Base-by-base conservation (phyloP, 2,113 vertebrate genomes). In the Tupaia chinensis region DNA sequence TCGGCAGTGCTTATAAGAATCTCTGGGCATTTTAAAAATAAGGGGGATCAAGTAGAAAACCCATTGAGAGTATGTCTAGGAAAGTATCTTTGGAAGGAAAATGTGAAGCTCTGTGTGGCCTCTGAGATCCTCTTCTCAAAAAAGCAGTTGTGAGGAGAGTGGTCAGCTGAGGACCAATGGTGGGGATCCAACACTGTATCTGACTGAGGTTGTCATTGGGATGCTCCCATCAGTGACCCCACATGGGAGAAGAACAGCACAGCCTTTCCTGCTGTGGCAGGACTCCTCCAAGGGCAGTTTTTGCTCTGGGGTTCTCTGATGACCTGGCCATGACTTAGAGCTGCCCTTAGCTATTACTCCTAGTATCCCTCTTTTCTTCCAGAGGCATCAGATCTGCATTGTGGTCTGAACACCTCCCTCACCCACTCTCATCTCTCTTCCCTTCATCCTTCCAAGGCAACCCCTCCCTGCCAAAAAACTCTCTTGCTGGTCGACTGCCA, bases 171-270 rank as follows among this genome's bases (percentile, higher is more conserved):
- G 17, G 53, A 68, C 76, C 14, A 53, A 53, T 0, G 60, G 65
- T 7, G 2, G 5, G 78, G 79, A 22, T 3, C 32, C 8, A n/a
- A 17, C 63, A 6, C 3, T 5, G 2, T 16, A 44, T 7, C 23
- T 20, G 15, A 16, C 0, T 15, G 34, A 56, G 15, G 13, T 15
- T 7, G 17, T 8, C 4, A 0, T 34, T 22, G 56, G 22, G 32
- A 13, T 3, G 11, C 53, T n/a, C 65, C 29, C 65, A 23, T 6
- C 68, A 11, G 9, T 13, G 56, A 63, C 44, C 15, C 23, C 7
- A n/a, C 22, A 3, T 0, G 10, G 3, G n/a, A 4, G 15, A 13
- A 11, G 5, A 10, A 27, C 3, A 0, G 17, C 7, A 3, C 9
- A 58, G 8, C 16, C 10, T 2, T 15, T 53, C 10, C 27, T 53